Conservation (phyloP, 1,140 invertebrate genomes). For the Trialeurodes vaporariorum region DNA sequence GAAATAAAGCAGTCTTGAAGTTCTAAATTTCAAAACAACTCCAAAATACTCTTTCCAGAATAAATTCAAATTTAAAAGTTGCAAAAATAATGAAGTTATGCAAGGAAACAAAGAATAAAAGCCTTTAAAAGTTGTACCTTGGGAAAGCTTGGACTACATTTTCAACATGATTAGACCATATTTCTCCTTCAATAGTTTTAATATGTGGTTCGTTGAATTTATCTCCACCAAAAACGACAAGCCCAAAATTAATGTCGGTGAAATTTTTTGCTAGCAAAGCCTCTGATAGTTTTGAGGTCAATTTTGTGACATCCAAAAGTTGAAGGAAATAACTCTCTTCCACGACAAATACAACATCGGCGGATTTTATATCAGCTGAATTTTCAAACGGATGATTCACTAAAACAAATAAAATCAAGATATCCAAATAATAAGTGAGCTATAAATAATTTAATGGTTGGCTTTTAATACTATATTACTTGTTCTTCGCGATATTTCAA, state of each 20-base stretch:
- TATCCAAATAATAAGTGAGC: background rate
- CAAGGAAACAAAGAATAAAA: too few relatives aligned
- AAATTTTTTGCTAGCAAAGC: background rate
- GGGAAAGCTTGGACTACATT: background rate
- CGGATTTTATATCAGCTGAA: background rate
- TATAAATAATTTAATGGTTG: background rate
- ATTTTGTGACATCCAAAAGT: background rate
- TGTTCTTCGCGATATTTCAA: too few relatives aligned
- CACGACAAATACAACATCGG: background rate
- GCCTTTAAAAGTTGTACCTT: background rate
- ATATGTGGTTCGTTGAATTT: background rate
- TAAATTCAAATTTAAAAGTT: background rate
- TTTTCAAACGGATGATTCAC: background rate
- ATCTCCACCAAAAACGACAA: background rate
- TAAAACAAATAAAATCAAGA: background rate
- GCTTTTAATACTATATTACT: too few relatives aligned
- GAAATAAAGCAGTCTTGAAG: too few relatives aligned
- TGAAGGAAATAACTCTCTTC: background rate
- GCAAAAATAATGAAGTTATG: background rate
- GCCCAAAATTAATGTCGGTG: background rate
- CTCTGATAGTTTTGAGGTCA: background rate
- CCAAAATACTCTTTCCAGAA: background rate
- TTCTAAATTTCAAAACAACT: too few relatives aligned
- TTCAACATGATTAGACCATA: background rate
- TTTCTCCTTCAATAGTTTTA: background rate